These are phyloP conservation scores for Gonioctena quinquepunctata DNA, from an alignment of 1,140 invertebrate genomes.

Conservation along the genomic window DNA sequence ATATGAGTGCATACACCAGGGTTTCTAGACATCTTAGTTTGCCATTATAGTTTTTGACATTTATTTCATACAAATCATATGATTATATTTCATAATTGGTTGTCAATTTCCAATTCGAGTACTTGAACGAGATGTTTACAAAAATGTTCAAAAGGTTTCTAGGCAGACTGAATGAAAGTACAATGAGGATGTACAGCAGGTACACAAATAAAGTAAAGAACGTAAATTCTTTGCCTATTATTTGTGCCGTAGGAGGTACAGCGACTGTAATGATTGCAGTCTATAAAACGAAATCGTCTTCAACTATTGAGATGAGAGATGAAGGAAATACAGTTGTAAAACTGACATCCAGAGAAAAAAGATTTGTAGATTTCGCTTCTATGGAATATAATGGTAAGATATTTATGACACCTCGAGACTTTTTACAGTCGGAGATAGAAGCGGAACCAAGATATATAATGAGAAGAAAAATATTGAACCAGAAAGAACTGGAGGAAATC, in stretches of 20 bases:
- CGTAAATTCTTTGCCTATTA: too few relatives aligned
- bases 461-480: slow-evolving; percentile 75
- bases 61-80: too few relatives aligned
- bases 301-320: slow-evolving; percentile 14
- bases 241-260: background rate
- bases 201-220: too few relatives aligned
- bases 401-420: slow-evolving; percentile 99
- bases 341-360: slow-evolving; percentile 80
- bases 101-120: too few relatives aligned
- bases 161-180: too few relatives aligned
- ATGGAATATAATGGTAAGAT: slow-evolving; percentile 90
- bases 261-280: background rate
- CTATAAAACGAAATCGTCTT: slow-evolving; percentile 7
- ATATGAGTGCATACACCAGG: too few relatives aligned
- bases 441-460: slow-evolving; percentile 90
- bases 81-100: too few relatives aligned
- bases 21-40: too few relatives aligned
- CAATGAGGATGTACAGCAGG: too few relatives aligned
- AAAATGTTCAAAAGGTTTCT: too few relatives aligned
- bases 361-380: slow-evolving; percentile 94
- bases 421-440: slow-evolving; percentile 94
- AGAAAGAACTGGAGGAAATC: slow-evolving; percentile 79
- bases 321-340: slow-evolving; percentile 63
- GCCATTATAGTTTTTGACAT: too few relatives aligned
- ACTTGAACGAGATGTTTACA: too few relatives aligned